Evolutionary conservation across 2,797 vertebrate species (phyloP).

Genomic region (Mionectes olivaceus): DNA sequence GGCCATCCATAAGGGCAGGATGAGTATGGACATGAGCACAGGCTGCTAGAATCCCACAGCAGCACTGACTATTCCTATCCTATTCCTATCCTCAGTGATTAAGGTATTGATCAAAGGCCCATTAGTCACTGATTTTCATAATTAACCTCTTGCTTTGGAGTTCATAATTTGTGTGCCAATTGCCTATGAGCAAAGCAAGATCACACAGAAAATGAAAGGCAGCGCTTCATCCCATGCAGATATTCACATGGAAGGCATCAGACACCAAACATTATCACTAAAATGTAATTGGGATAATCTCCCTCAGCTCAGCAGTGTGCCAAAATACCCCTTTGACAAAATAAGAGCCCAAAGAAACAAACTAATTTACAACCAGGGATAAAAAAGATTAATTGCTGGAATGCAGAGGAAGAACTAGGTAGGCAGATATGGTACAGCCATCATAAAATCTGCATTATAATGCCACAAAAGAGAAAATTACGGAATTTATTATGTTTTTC

Average conservation of each 20-base stretch:
- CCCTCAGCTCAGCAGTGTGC: conserved; percentile 29
- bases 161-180: neutral
- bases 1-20: neutral
- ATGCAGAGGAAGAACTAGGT: conserved; percentile 48
- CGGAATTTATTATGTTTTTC: conserved; percentile 52
- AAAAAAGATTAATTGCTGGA: conserved; percentile 53
- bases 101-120: neutral
- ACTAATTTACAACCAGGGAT: conserved; percentile 58
- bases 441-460: conserved; percentile 67
- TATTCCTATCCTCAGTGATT: neutral
- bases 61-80: neutral
- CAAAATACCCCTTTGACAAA: conserved; percentile 55
- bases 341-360: conserved; percentile 61
- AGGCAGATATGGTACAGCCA: conserved; percentile 37
- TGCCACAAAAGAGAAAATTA: conserved; percentile 62
- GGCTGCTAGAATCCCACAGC: neutral
- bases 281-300: conserved; percentile 52
- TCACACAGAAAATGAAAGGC: conserved; percentile 28
- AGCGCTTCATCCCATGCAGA: conserved; percentile 6
- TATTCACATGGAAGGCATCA: neutral
- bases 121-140: neutral
- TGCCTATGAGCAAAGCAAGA: neutral
- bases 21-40: neutral
- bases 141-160: neutral
- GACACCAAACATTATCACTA: neutral